phyloP scores from a whole-genome alignment of 2,797 vertebrate species.

The Brachyrhaphis roseni region DNA sequence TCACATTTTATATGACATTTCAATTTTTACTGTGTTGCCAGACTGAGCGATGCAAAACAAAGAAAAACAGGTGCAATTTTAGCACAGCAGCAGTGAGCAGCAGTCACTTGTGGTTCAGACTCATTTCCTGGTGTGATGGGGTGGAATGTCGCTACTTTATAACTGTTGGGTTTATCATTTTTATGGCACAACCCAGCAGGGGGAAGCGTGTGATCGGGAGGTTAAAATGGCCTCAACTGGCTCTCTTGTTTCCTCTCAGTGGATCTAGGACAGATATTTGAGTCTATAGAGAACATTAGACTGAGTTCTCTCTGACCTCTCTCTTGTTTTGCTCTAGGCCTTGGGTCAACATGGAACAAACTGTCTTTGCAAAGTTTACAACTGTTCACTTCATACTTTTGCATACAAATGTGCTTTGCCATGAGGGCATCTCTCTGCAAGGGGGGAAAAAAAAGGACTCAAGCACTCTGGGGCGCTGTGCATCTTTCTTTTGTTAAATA shows the following conservation, averaged over 20 bases:
- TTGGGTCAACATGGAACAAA: constrained; percentile 77
- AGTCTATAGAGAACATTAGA: constrained; percentile 64
- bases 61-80: constrained; percentile 81
- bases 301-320: constrained; percentile 73
- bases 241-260: constrained; percentile 61
- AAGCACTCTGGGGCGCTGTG: constrained; percentile 44
- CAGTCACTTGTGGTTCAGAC: constrained; percentile 70
- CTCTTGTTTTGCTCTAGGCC: constrained; percentile 77
- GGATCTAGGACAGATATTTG: constrained; percentile 78
- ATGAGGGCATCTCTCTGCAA: constrained; percentile 42
- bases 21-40: constrained; percentile 76
- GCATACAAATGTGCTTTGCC: constrained; percentile 49
- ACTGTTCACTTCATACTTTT: constrained; percentile 69
- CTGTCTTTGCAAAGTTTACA: constrained; percentile 77
- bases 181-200: constrained; percentile 65
- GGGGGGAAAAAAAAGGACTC: constrained; percentile 48
- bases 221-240: constrained; percentile 74
- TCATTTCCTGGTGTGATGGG: constrained; percentile 69
- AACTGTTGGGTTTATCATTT: constrained; percentile 73
- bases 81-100: constrained; percentile 66
- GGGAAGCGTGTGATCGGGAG: constrained; percentile 67
- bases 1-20: constrained; percentile 80
- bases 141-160: constrained; percentile 63
- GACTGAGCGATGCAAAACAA: constrained; percentile 65
- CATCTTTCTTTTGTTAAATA: constrained; percentile 72